A percentile compares a stretch with the other conserved stretches of the same genome.
phyloP scores from a whole-genome alignment of 2,797 vertebrate genomes.

The Melanotaenia pygmaea region DNA sequence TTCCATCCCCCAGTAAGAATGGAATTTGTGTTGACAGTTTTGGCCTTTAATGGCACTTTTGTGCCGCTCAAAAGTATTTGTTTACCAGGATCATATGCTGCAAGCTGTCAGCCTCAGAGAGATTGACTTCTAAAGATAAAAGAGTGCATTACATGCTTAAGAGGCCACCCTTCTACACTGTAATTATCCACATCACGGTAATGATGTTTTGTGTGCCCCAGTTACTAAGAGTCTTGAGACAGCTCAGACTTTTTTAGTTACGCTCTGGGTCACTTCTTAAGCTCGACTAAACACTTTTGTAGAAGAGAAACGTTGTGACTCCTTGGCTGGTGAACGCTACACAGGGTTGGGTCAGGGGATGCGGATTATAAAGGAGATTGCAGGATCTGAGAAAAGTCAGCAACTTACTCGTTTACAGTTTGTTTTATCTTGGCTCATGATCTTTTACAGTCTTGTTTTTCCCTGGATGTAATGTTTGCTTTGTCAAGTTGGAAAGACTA shows the following conservation, averaged over 20 bases:
- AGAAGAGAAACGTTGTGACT: constrained; percentile 65
- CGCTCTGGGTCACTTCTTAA: constrained; percentile 82
- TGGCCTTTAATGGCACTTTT: constrained; percentile 98
- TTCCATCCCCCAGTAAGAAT: constrained; percentile 84
- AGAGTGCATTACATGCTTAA: constrained; percentile 89
- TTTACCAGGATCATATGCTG: constrained; percentile 96
- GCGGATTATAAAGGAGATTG: constrained; percentile 72
- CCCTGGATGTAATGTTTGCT: constrained; percentile 24
- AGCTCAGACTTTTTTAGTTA: constrained; percentile 85
- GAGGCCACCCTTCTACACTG: constrained; percentile 83
- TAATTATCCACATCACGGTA: constrained; percentile 92
- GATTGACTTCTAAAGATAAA: constrained; percentile 95
- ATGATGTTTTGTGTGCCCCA: constrained; percentile 88
- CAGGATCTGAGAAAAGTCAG: constrained; percentile 40
- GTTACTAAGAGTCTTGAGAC: constrained; percentile 81
- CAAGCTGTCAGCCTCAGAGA: constrained; percentile 90
- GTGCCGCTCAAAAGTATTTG: constrained; percentile 94
- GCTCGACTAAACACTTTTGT: constrained; percentile 59
- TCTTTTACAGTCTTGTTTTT: constrained; percentile 23
- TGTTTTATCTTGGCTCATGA: constrained; percentile 41
- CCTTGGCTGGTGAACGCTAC: constrained; percentile 67
- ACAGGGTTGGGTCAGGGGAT: constrained; percentile 74
- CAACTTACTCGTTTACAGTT: constrained; percentile 33
- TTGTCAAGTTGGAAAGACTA: constrained; percentile 14
- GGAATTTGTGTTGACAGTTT: constrained; percentile 99